Evolutionary conservation across 37 sponge, comb jelly and placozoan species (phyloP), one percentile per base, ranked within the genome.

Genomic region (Diacarnus erythraeanus): DNA sequence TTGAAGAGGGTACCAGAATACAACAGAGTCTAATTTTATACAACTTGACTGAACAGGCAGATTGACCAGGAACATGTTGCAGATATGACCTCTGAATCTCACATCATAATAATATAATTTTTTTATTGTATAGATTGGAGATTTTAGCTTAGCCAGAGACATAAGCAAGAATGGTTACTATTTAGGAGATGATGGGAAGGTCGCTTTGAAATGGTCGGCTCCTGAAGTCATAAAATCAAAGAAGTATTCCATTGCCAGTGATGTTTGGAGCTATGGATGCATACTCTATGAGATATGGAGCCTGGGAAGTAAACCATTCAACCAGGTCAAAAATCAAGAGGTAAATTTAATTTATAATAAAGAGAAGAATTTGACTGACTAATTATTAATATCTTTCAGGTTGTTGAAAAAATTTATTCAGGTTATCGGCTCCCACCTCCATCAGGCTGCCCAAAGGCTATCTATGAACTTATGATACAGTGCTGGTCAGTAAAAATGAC

Each of bases 201-300:
- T 91, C 20, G 87, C 92, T 43, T n/a, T 91, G 21, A 91, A 91
- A 58, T 91, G 92, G 92, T 87, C 87, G 60, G 92, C 92, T 57
- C 92, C 92, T 57, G 92, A 91, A 79, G 82, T 74, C 23, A 10
- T 82, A 0, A 25, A 61, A 9, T 61, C 21, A 47, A 72, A 82
- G 74, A 82, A 82, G 64, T 82, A 82, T 51, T 82, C 82, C 47
- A 82, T 65, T 37, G 82, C 82, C 64, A 82, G 82, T 72, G 82
- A 82, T 42, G 82, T 82, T 23, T 82, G 82, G 82, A 73, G 74
- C 59, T 82, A 54, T 56, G 84, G 77, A 22, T 83, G 84, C 66
- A 58, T 83, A 29, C 43, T 83, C 54, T 75, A 83, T 75, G 84
- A 83, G 59, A 75, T 83, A 30, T 83, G 84, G 84, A 76, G 77